phyloP scores from a whole-genome alignment of 2,888 invertebrate genomes.

The Erpobdella octoculata region DNA sequence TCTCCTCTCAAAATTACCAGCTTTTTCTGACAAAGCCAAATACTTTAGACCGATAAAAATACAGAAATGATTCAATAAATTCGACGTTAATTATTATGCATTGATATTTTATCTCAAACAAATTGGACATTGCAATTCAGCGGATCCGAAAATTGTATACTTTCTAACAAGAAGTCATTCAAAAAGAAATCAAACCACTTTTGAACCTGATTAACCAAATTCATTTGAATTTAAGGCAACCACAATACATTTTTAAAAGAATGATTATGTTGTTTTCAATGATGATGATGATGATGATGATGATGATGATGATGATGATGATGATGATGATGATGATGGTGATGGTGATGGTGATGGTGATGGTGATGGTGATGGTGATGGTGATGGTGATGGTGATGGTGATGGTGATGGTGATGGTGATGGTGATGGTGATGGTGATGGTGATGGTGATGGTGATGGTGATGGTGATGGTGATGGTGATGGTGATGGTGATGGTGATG shows the following conservation, averaged over 20 bases:
- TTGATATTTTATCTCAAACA: neutral
- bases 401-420: constrained; percentile 14
- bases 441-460: constrained; percentile 4
- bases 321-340: constrained; percentile 22
- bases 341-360: constrained; percentile 24
- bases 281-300: constrained; percentile 23
- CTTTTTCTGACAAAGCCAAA: too few relatives aligned
- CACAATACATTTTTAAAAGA: too few relatives aligned
- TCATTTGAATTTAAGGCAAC: too few relatives aligned
- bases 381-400: constrained; percentile 1
- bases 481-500: constrained; percentile 18
- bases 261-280: neutral
- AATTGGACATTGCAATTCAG: neutral
- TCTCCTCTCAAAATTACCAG: too few relatives aligned
- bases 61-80: too few relatives aligned
- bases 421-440: constrained; percentile 14
- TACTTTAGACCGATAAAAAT: too few relatives aligned
- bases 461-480: constrained; percentile 18
- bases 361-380: neutral
- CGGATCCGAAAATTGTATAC: too few relatives aligned
- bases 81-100: neutral
- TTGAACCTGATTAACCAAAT: too few relatives aligned
- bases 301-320: constrained; percentile 23
- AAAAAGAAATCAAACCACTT: too few relatives aligned
- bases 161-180: too few relatives aligned